Base-by-base conservation (phyloP, 2,113 vertebrate genomes). In the Macroglossus sobrinus region DNA sequence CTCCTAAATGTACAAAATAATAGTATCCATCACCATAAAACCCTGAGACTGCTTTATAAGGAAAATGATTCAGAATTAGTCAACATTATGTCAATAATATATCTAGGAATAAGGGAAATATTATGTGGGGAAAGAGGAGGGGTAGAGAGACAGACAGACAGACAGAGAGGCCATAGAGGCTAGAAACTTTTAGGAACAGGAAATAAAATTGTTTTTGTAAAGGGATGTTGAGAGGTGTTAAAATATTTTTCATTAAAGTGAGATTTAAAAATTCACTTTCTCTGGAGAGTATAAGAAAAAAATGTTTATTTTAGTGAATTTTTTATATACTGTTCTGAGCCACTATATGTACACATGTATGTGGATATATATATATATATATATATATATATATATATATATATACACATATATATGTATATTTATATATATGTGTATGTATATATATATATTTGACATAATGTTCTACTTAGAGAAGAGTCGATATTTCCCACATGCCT, bases 231-330 rank as follows among this genome's bases (percentile, higher is more conserved):
- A 84, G 12, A 1, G 10, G 0, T 45, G 13, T 74, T 40, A 59
- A 19, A 13, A 28, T 72, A 61, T 43, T 45, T 84, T 79, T 89
- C 24, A n/a, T 19, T 95, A 13, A 89, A 45, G 1, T 59, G 0
- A 88, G 59, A 89, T 66, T 78, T 82, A 61, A 85, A 93, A 94
- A 3, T 24, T 4, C 4, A 43, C 7, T 82, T 82, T 94, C 43
- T 76, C 15, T 16, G 45, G 5, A 72, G 13, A 95, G 11, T 14
- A 80, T 61, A 85, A 80, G 30, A 63, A 61, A 57, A 59, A 76
- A n/a, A 45, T 78, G 10, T 38, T 75, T 30, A 63, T 63, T 91
- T 82, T 78, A 74, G 19, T 45, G 9, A 13, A 72, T 5, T 21
- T 47, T 94, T 86, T 22, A 10, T 78, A 61, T 84, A 79, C n/a